Base-by-base conservation (phyloP, 2,888 invertebrate genomes). In the Drosophila subquinaria region DNA sequence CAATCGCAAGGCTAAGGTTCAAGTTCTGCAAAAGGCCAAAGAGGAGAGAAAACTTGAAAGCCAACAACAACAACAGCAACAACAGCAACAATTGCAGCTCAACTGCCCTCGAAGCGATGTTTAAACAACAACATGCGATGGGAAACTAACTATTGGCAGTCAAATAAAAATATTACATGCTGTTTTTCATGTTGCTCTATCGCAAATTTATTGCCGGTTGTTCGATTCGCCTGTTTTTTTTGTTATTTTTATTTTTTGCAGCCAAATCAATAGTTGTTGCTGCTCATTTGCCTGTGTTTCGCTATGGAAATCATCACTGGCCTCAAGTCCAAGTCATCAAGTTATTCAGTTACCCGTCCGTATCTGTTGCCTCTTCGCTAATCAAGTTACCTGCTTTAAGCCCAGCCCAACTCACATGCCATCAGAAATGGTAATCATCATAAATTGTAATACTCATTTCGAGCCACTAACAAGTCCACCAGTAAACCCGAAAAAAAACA, bases 11-110 rank as follows among this genome's bases (percentile, higher is more conserved):
- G 79, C 79, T 73, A 76, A 64, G 57, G 88, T 76, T 89, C 74
- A 84, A 82, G 86, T 86, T 89, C 86, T 86, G 88, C 76, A 50
- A 70, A 73, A 71, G 68, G 72, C 59, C 64, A 85, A 64, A 68
- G 20, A 20, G 50, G 69, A 51, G 40, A 73, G 40, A 73, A 69
- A 73, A 72, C 68, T 36, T 23, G 15, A 50, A 47, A 35, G 10
- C 3, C 4, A 42, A 38, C 43, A 43, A 64, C 61, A 69, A 73
- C 4, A 42, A n/a, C n/a, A n/a, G n/a, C n/a, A n/a, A n/a, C n/a
- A n/a, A n/a, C n/a, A n/a, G 30, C 43, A 43, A 64, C 61, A 69
- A 73, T 65, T 72, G 66, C 57, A 57, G 50, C 65, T 72, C 55
- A 66, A 80, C 56, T 57, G 68, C 52, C 43, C 55, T 42, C 40